Percentiles rank a stretch among this genome's conserved stretches.
Evolutionary conservation across 2,888 invertebrate genomes (phyloP).

Genomic region (Brachyptera risi): DNA sequence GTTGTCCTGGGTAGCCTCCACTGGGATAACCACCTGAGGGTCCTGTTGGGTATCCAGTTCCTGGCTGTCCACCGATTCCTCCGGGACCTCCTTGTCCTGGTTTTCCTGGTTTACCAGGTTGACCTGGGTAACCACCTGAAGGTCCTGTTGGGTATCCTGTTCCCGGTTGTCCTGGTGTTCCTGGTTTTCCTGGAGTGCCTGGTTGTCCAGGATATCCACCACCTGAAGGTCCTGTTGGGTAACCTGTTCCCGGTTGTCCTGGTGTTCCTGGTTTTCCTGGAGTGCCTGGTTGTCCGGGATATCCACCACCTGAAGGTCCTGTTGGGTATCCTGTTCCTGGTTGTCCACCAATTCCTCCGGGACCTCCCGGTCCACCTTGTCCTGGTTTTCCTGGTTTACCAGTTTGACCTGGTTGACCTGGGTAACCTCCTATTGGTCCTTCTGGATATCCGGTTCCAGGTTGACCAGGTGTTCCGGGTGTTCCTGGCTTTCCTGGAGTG

Average conservation of each 20-base stretch:
- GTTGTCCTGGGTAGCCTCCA: neutral
- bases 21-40: conserved; percentile 10
- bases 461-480: conserved; percentile 25
- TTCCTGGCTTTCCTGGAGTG: neutral
- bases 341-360: conserved; percentile 32
- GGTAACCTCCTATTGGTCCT: conserved; percentile 36
- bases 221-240: conserved; percentile 23
- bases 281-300: conserved; percentile 43
- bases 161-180: conserved; percentile 24
- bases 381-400: conserved; percentile 34
- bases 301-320: conserved; percentile 34
- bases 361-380: conserved; percentile 37
- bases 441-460: conserved; percentile 20
- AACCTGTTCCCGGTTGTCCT: conserved; percentile 32
- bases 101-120: conserved; percentile 33
- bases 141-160: conserved; percentile 7
- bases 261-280: conserved; percentile 43
- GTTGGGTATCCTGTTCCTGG: conserved; percentile 37
- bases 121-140: conserved; percentile 39
- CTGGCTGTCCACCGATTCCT: conserved; percentile 34
- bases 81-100: conserved; percentile 37
- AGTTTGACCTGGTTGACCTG: conserved; percentile 36
- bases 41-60: conserved; percentile 15
- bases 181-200: conserved; percentile 28
- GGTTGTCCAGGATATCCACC: conserved; percentile 32